phyloP scores from a whole-genome alignment of 2,888 invertebrate genomes.

The Aproaerema taeniolella region DNA sequence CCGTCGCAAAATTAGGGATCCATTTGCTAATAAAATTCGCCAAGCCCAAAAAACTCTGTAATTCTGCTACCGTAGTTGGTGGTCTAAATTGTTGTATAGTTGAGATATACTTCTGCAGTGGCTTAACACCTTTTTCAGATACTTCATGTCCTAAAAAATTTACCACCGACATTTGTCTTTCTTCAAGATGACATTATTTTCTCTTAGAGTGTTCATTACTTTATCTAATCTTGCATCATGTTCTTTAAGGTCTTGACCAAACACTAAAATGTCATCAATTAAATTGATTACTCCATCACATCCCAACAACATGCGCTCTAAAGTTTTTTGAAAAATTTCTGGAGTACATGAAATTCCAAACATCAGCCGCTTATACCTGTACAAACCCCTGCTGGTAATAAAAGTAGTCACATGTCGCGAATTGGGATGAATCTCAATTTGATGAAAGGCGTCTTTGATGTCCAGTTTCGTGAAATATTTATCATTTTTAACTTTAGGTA shows the following conservation, averaged over 20 bases:
- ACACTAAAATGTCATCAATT: conserved; percentile 19
- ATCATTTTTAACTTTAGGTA: conserved; percentile 19
- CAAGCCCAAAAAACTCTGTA: too few species aligned
- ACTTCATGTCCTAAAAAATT: too few species aligned
- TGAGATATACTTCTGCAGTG: too few species aligned
- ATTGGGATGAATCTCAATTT: conserved; percentile 25
- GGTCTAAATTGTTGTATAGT: too few species aligned
- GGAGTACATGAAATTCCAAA: conserved; percentile 34
- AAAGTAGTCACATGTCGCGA: conserved; percentile 39
- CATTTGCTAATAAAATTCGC: too few species aligned
- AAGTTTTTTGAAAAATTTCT: too few species aligned
- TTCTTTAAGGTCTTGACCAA: conserved; percentile 9
- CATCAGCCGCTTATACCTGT: too few species aligned
- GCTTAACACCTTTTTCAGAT: too few species aligned
- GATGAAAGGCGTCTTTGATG: too few species aligned
- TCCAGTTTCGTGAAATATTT: conserved; percentile 30
- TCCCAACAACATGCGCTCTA: conserved; percentile 30
- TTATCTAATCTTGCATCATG: conserved; percentile 29
- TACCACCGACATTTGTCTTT: conserved; percentile 4
- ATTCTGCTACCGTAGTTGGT: too few species aligned
- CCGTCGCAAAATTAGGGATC: too few species aligned
- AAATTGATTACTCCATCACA: conserved; percentile 36
- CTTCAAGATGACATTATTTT: conserved; percentile 5
- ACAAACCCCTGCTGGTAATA: conserved; percentile 36
- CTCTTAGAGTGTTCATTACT: conserved; percentile 1